These are phyloP conservation scores for Ailurus styani DNA, from an alignment of 2,113 vertebrate genomes.

Conservation along the genomic window DNA sequence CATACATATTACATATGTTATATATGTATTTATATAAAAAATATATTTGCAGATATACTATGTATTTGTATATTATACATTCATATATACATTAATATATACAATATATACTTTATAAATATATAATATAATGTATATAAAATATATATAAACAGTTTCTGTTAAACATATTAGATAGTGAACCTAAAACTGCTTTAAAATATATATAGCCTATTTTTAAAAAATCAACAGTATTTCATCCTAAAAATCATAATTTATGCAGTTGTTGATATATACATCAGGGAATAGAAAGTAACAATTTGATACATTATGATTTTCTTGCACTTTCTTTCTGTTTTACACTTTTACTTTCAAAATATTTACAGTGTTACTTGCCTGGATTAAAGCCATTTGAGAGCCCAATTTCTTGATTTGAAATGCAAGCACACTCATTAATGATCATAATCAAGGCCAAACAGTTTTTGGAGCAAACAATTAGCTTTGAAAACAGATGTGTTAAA, in stretches of 20 bases:
- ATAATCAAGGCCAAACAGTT: conserved; percentile 39
- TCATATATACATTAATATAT: background rate
- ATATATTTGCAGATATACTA: background rate
- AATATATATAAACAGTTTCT: background rate
- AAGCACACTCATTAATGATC: conserved; percentile 52
- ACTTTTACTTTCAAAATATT: conserved; percentile 33
- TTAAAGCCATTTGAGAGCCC: conserved; percentile 33
- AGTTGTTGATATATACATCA: background rate
- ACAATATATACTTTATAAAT: background rate
- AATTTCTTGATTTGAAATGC: conserved; percentile 47
- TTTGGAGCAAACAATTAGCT: conserved; percentile 36
- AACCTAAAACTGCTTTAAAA: background rate
- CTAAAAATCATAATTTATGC: background rate
- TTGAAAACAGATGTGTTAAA: conserved; percentile 40
- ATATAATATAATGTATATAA: background rate
- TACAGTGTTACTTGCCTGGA: conserved; percentile 32
- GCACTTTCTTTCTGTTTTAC: conserved; percentile 25
- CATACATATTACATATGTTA: background rate
- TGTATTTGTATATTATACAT: background rate
- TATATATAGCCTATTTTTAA: background rate
- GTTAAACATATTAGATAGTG: background rate
- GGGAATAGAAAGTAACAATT: background rate
- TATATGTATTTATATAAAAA: background rate
- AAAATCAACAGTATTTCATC: background rate
- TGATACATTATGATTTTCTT: background rate